Evolutionary conservation across 2,797 vertebrate species (phyloP).

Genomic region (Ctenochaetus hawaiiensis): DNA sequence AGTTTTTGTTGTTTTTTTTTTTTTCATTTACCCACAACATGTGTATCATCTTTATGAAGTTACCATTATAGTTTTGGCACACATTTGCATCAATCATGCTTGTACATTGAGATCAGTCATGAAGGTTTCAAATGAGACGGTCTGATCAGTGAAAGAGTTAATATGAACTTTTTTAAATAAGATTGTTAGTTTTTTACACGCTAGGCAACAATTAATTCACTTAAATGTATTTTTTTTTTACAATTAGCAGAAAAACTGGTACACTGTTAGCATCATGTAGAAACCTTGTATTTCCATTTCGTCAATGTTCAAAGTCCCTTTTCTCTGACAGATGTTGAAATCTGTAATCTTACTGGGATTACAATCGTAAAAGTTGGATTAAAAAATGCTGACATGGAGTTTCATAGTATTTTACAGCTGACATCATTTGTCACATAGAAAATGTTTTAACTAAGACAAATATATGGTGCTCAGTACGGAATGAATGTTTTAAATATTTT

Average conservation of each 20-base stretch:
- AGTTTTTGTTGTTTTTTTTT: conserved; percentile 39
- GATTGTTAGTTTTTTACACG: conserved; percentile 68
- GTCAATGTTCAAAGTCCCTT: conserved; percentile 37
- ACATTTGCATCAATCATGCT: conserved; percentile 75
- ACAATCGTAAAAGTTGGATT: conserved; percentile 48
- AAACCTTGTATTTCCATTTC: conserved; percentile 47
- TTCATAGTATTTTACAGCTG: conserved; percentile 56
- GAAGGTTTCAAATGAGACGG: conserved; percentile 49
- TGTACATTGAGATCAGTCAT: conserved; percentile 58
- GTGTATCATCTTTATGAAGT: conserved; percentile 74
- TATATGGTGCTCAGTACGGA: conserved; percentile 27
- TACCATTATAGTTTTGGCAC: conserved; percentile 85
- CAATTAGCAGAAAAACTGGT: conserved; percentile 61
- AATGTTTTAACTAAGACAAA: conserved; percentile 41
- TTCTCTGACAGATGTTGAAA: conserved; percentile 33
- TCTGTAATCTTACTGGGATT: conserved; percentile 50
- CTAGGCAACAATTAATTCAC: conserved; percentile 56
- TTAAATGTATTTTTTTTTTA: conserved; percentile 38
- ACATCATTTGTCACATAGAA: conserved; percentile 49
- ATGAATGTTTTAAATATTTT: conserved; percentile 45
- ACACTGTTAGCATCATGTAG: conserved; percentile 46
- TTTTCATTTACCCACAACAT: conserved; percentile 59
- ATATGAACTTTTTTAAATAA: conserved; percentile 59
- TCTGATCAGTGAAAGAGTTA: conserved; percentile 58
- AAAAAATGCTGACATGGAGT: conserved; percentile 49